Base-by-base conservation (phyloP, 1,140 invertebrate species). In the Musca vetustissima region DNA sequence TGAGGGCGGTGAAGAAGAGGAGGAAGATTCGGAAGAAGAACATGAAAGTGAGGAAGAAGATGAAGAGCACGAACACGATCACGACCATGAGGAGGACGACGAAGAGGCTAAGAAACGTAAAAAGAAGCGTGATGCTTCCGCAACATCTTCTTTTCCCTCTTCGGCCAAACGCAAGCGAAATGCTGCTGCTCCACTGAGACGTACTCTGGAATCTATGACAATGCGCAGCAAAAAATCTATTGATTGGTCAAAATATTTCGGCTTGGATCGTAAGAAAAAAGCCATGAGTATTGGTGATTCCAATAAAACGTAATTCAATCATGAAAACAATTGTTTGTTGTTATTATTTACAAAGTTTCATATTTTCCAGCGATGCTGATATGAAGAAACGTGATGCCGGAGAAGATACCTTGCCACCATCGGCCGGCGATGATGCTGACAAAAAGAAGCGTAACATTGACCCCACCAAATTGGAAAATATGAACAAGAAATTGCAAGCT, bases 241-340 rank as follows among this genome's bases (percentile, higher is more conserved):
- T 47, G 88, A 93, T 72, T 94, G 92, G 93, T 92, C 91, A 0
- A 87, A 92, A 64, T 93, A 94, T 73, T 94, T 94, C 75, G 93
- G 93, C 0, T 86, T 93, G 57, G 92, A 94, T 79, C 87, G 90
- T 66, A 89, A 91, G 70, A 88, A 87, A 81, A 91, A 92, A 73
- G 85, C 88, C 7, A 28, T 66, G 64, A 24, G 28, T 25, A 21
- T 50, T 17, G 64, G 9, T 0, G n/a, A 49, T 9, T 24, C 17
- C 47, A 50, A 52, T 61, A 36, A 67, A 59, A 36, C 43, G 66
- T 61, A 19, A 59, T 15, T 59, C 11, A 43, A 13, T 13, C 1
- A 8, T 43, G 6, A 43, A 11, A 43, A 59, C 25, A 36, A 14
- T 36, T 6, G 53, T 28, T n/a, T 57, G 52, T 21, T 13, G n/a